These are phyloP conservation scores for Timema podura DNA, from an alignment of 2,888 invertebrate genomes.

Conservation along the genomic window DNA sequence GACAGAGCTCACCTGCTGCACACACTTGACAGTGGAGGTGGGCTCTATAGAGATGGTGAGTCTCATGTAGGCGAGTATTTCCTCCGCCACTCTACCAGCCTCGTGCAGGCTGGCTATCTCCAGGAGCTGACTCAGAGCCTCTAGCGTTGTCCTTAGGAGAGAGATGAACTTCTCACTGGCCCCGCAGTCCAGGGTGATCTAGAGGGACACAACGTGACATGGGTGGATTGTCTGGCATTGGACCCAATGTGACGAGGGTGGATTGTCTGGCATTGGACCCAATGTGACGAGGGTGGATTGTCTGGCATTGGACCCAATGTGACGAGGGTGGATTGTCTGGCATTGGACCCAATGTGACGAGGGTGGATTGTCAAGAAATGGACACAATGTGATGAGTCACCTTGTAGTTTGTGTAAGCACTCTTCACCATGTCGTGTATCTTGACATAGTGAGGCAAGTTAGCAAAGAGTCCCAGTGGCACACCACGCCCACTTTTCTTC, in stretches of 20 bases:
- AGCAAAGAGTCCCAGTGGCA: slow-evolving; percentile 43
- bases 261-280: too few species aligned
- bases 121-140: slow-evolving; percentile 63
- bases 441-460: slow-evolving; percentile 76
- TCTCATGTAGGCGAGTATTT: slow-evolving; percentile 70
- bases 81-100: slow-evolving; percentile 71
- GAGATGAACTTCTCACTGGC: slow-evolving; percentile 70
- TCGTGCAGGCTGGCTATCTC: slow-evolving; percentile 67
- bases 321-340: too few species aligned
- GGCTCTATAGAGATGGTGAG: slow-evolving; percentile 67
- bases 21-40: slow-evolving; percentile 64
- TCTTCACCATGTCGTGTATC: slow-evolving; percentile 74
- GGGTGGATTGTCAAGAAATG: too few species aligned
- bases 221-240: too few species aligned
- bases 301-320: too few species aligned
- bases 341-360: too few species aligned
- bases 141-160: slow-evolving; percentile 59
- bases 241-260: too few species aligned
- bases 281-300: too few species aligned
- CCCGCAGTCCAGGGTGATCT: slow-evolving; percentile 74
- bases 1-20: slow-evolving; percentile 59
- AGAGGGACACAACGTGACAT: slow-evolving; percentile 35
- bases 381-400: slow-evolving; percentile 41
- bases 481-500: slow-evolving; percentile 29
- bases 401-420: slow-evolving; percentile 84